phyloP scores from a whole-genome alignment of 2,797 vertebrate genomes.

The Mormyrus hasselquistii region DNA sequence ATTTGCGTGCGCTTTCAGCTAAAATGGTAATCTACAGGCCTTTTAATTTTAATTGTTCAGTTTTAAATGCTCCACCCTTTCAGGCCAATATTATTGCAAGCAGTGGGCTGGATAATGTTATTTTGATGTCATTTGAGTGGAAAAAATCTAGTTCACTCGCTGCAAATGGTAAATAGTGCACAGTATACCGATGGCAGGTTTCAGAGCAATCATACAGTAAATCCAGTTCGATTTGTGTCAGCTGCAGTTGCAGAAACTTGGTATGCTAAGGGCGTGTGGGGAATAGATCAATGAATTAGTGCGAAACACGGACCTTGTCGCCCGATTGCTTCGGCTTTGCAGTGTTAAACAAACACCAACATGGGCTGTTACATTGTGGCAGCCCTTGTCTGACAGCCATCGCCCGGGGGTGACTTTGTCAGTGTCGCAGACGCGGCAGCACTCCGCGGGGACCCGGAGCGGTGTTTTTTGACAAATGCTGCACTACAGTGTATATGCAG shows the following conservation, averaged over 20 bases:
- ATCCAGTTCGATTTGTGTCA: not conserved
- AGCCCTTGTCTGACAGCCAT: not conserved
- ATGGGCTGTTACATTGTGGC: slow-evolving; percentile 12
- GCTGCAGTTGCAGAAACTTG: slow-evolving; percentile 4
- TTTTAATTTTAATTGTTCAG: not conserved
- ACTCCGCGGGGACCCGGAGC: slow-evolving; percentile 23
- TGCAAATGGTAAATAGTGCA: not conserved
- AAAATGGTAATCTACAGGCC: not conserved
- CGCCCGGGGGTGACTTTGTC: slow-evolving; percentile 12
- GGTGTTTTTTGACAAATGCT: slow-evolving; percentile 34
- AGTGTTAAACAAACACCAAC: not conserved
- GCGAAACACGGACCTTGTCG: not conserved
- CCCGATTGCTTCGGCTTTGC: not conserved
- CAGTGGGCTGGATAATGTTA: not conserved
- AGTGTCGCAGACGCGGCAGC: slow-evolving; percentile 13
- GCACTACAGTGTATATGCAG: slow-evolving; percentile 21
- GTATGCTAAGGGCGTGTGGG: slow-evolving; percentile 7
- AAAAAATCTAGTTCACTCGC: not conserved
- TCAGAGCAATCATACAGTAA: not conserved
- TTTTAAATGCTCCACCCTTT: not conserved
- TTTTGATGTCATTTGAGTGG: not conserved
- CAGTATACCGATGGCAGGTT: not conserved
- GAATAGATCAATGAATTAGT: slow-evolving; percentile 17
- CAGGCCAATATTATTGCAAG: not conserved
- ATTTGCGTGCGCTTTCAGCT: not conserved